Evolutionary conservation across 2,113 vertebrate genomes (phyloP), one percentile per base, ranked within the genome.

Genomic region (Gasterosteus nipponicus): DNA sequence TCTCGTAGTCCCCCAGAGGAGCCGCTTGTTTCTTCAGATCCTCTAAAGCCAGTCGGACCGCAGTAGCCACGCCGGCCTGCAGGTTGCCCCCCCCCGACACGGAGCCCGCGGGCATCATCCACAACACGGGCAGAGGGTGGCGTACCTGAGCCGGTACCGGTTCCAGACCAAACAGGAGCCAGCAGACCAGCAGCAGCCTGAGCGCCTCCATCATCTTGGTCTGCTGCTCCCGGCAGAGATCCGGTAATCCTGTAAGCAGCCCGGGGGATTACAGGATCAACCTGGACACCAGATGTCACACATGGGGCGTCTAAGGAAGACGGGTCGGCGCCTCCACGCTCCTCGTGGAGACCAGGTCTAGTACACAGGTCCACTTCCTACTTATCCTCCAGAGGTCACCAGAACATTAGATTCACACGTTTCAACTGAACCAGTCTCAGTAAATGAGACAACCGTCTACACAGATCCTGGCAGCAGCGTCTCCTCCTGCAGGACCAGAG

Each of bases 1-100:
- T 76, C 71, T 94, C 90, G 12, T 95, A 95, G 89, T 91, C 87
- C 73, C 93, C 93, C 85, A 96, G 39, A 8, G 94, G 94, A n/a
- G 87, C 74, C 0, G 86, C 89, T 29, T 94, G 93, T 19, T 77
- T 91, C 75, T 83, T 73, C 67, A 96, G 92, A 85, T 96, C 95
- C 76, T 91, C 88, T 90, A 95, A 83, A 65, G 95, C 96, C 86
- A 96, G 83, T 47, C 82, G 86, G 64, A 96, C 61, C 0, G 95
- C 95, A 0, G 93, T 92, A 39, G 90, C 11, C 62, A 95, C 83
- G 0, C 78, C 88, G 0, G 89, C 90, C 0, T 93, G 95, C 33
- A 92, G 19, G 73, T 95, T 95, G 33, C 44, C 91, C 59, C 5
- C 54, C 22, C 70, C 89, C 2, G 83, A 89, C 29, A 70, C 89